phyloP scores from a whole-genome alignment of 2,113 vertebrate species.

The Sapajus apella region DNA sequence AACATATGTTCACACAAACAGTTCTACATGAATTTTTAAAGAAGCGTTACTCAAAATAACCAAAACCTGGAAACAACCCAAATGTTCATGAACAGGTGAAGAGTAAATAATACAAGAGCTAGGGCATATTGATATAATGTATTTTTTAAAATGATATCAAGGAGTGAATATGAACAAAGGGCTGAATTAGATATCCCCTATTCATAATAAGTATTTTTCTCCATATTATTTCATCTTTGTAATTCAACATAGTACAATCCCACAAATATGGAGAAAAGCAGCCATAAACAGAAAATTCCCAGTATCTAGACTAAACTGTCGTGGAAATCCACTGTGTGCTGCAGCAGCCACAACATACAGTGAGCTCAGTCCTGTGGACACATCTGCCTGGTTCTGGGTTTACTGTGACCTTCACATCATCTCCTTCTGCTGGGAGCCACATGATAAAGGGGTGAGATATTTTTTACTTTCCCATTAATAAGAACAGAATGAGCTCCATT shows the following conservation, averaged over 20 bases:
- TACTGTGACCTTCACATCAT: background rate
- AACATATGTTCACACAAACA: background rate
- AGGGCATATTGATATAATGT: background rate
- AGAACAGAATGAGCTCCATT: background rate
- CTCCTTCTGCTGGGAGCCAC: background rate
- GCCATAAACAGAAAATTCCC: background rate
- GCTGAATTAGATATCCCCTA: background rate
- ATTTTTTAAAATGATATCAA: background rate
- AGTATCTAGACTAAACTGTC: background rate
- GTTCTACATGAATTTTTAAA: background rate
- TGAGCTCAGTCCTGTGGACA: background rate
- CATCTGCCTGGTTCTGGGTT: background rate
- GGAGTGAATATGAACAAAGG: background rate
- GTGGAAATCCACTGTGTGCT: background rate
- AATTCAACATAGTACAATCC: background rate
- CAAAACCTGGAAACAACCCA: background rate
- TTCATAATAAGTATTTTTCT: background rate
- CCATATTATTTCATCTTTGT: background rate
- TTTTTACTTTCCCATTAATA: background rate
- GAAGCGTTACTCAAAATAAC: background rate
- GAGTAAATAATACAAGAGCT: background rate
- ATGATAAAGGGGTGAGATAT: background rate
- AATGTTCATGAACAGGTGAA: background rate
- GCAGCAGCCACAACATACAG: fast-evolving
- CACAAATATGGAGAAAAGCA: background rate